Evolutionary conservation across 2,797 vertebrate genomes (phyloP), one percentile per base, ranked within the genome.

Genomic region (Phaenicophaeus curvirostris): DNA sequence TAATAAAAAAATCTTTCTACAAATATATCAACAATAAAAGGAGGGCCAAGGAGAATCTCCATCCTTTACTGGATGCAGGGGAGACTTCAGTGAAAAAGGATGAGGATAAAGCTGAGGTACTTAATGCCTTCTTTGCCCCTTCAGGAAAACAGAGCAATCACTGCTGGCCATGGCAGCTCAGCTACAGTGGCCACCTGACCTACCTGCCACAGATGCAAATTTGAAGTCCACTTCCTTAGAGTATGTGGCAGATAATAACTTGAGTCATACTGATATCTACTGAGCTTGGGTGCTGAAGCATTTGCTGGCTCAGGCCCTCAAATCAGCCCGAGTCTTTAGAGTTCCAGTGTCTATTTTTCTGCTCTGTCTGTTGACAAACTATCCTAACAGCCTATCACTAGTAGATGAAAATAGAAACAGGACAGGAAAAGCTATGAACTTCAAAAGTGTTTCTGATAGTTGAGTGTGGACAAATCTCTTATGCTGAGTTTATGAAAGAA

Each of bases 321-420:
- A 85, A 81, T 13, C 59, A 72, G 71, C 33, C 21, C 2, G 31
- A 39, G 51, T 35, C n/a, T 78, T 87, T 46, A 62, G 42, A 94
- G 46, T n/a, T 89, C 4, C 30, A 18, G 0, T 54, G 24, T 73
- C 81, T 94, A 8, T 77, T 90, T 94, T 93, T 51, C 42, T 7
- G 6, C 65, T 71, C 67, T 80, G 48, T 42, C 75, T 4, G 19
- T 37, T 92, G 88, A 91, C 94, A 92, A 87, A 89, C 42, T 71
- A 92, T 83, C 46, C 78, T 85, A 92, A 87, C 86, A 92, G 93
- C 94, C 65, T 93, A 68, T 71, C 93, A 91, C 87, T 75, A 75
- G 75, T 5, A 58, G 41, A 33, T 37, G 89, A 85, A 95, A 96
- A 87, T 72, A 94, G 94, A 92, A 93, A 74, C 4, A 4, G 25